Base-by-base conservation (phyloP, 2,888 invertebrate genomes). In the Heliconius charithonia region DNA sequence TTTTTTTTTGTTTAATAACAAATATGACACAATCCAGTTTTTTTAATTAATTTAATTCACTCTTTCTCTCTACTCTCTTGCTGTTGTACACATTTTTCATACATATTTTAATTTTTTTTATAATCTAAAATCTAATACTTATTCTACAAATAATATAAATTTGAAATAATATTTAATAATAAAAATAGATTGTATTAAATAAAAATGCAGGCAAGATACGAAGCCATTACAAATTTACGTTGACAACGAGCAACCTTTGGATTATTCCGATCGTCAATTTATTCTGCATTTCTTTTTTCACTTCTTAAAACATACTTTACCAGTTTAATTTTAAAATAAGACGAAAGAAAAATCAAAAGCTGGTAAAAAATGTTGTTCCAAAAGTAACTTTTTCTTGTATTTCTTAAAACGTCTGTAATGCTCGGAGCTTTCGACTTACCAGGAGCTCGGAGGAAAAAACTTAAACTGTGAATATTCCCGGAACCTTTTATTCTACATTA, bases 321-420 rank as follows among this genome's bases (percentile, higher is more conserved):
- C 32, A 72, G n/a, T 72, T 32, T 4, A 72, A 59, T 72, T 72
- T 37, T 13, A 37, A 45, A 71, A 56, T 32, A 72, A 59, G 22
- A n/a, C 32, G 29, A 59, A 32, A 32, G 32, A 72, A 72, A 59
- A 56, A 72, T 72, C 13, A 72, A n/a, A 72, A 32, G 72, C 32
- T 13, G n/a, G 25, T 59, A 72, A 72, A 59, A 72, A 72, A 63
- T 63, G 22, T 63, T 45, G 27, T 74, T 27, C 27, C 62, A 74
- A 74, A 74, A 63, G 63, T 74, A 27, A 74, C 37, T 63, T 74
- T 74, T 63, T 63, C 37, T 74, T 62, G 22, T 74, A 63, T 71
- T 71, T 63, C 74, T 74, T 74, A 74, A 74, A 74, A 74, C 62
- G 74, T 45, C 25, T 27, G 41, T 63, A 74, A 63, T 41, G 63